Conservation (phyloP, 2,113 vertebrate genomes). For the Nesospiza acunhae region DNA sequence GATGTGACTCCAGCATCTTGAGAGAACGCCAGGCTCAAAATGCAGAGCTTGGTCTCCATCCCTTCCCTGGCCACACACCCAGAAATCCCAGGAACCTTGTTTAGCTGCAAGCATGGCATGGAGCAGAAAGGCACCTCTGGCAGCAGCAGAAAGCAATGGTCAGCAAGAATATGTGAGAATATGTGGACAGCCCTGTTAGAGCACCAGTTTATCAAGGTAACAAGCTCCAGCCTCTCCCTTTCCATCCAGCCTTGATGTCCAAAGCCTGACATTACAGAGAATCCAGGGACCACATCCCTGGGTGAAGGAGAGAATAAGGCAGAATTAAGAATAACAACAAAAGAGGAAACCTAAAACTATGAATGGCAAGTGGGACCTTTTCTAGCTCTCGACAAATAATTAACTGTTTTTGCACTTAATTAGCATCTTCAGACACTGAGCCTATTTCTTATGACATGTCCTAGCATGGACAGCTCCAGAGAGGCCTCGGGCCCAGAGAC, state of each 20-base stretch:
- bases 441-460: neutral
- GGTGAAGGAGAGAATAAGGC: neutral
- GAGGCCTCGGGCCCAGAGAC: neutral
- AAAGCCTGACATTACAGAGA: neutral
- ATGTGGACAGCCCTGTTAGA: neutral
- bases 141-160: neutral
- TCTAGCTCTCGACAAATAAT: neutral
- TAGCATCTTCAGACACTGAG: neutral
- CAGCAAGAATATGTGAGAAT: neutral
- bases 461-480: neutral
- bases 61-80: fast-evolving
- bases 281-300: fast-evolving
- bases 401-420: neutral
- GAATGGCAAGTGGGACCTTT: neutral
- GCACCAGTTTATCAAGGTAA: neutral
- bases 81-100: fast-evolving
- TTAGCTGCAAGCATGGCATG: neutral
- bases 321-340: neutral
- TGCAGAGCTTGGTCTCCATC: neutral
- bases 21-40: neutral
- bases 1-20: neutral
- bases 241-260: neutral
- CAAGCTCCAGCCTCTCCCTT: neutral
- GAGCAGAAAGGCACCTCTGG: neutral
- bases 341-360: neutral